phyloP scores from a whole-genome alignment of 2,797 vertebrate species.

The Rhinichthys osculus region DNA sequence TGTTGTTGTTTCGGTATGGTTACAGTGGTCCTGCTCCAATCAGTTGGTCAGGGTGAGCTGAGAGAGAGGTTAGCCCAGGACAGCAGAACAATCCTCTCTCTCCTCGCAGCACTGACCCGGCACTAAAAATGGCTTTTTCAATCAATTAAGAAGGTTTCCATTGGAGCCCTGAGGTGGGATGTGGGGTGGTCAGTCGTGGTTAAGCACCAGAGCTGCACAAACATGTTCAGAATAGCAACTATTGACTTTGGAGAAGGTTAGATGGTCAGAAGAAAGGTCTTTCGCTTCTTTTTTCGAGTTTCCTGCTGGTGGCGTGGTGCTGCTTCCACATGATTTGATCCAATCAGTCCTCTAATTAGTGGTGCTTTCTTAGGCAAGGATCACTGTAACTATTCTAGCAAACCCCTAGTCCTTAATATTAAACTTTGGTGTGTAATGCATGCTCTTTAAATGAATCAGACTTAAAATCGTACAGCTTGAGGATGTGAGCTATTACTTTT shows the following conservation, averaged over 20 bases:
- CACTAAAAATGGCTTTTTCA: conserved; percentile 47
- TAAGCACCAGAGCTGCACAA: conserved; percentile 33
- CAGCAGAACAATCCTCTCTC: conserved; percentile 39
- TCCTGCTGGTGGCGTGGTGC: conserved; percentile 1
- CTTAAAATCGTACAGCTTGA: not conserved
- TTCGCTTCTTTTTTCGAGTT: not conserved
- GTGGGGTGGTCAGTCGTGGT: conserved; percentile 38
- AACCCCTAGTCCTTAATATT: conserved; percentile 2
- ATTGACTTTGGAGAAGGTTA: conserved; percentile 59
- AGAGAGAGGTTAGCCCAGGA: conserved; percentile 53
- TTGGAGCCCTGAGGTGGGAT: conserved; percentile 43
- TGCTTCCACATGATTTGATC: conserved; percentile 32
- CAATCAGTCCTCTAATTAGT: conserved; percentile 28
- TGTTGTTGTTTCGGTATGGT: conserved; percentile 38
- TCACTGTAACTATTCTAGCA: not conserved
- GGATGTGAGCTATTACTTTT: not conserved
- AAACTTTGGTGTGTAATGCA: not conserved
- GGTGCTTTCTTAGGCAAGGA: conserved; percentile 27
- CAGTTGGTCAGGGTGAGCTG: conserved; percentile 37
- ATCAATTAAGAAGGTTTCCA: conserved; percentile 56
- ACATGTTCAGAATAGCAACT: conserved; percentile 48
- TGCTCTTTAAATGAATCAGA: not conserved
- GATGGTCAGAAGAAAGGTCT: conserved; percentile 38
- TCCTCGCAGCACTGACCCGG: conserved; percentile 28
- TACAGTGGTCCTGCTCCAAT: conserved; percentile 34